A percentile compares a stretch with the other conserved stretches of the same genome.
Conservation (phyloP, 2,888 invertebrate species). For the Eupithecia subfuscata region DNA sequence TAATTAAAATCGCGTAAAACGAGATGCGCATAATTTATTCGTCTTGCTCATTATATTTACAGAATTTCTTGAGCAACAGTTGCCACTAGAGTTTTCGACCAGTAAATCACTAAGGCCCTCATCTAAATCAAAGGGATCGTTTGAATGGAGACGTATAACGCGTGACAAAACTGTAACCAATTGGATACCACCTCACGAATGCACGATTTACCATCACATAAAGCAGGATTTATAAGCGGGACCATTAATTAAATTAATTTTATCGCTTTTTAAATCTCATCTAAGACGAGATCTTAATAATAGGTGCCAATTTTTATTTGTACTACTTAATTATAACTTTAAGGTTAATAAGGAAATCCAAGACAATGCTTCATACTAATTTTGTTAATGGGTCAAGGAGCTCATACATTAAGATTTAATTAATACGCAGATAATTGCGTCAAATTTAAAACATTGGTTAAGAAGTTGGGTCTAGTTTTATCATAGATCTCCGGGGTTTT, state of each 20-base stretch:
- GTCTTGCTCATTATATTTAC: background rate
- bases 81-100: background rate
- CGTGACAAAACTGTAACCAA: conserved; percentile 38
- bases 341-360: background rate
- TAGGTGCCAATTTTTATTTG: background rate
- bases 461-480: background rate
- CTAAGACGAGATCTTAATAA: background rate
- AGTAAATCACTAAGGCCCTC: conserved; percentile 7
- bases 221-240: background rate
- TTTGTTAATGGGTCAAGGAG: background rate
- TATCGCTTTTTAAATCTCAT: background rate
- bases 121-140: conserved; percentile 25
- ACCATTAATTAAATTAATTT: background rate
- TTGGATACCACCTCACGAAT: conserved; percentile 34
- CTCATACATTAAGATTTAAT: background rate
- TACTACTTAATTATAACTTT: background rate
- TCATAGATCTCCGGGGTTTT: background rate
- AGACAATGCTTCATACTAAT: background rate
- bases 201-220: conserved; percentile 11
- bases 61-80: background rate
- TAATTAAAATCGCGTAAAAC: background rate
- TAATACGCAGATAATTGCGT: background rate
- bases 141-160: conserved; percentile 35
- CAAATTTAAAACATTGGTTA: background rate
- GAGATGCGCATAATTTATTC: background rate